Evolutionary conservation across 2,888 invertebrate genomes (phyloP).

Genomic region (Epsilonema sp.): DNA sequence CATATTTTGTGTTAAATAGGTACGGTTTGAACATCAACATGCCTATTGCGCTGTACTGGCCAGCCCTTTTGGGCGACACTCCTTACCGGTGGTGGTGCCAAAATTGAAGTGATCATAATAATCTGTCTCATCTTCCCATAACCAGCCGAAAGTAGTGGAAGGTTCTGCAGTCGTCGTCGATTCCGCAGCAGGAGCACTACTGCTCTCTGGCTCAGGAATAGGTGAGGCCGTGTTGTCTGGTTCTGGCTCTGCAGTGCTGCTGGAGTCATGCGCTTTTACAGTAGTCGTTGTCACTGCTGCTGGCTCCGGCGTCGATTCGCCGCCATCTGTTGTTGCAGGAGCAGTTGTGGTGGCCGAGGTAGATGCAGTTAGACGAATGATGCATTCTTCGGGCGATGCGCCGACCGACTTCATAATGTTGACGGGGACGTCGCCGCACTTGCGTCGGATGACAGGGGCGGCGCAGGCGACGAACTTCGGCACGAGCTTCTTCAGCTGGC

Average conservation of each 20-base stretch:
- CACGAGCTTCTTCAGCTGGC: neutral
- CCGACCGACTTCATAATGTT: neutral
- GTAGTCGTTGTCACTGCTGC: neutral
- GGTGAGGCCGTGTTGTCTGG: neutral
- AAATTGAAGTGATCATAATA: too few species aligned
- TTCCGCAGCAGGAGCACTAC: neutral
- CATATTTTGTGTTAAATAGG: neutral
- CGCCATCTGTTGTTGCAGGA: too few species aligned
- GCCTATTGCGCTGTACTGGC: too few species aligned
- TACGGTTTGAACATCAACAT: too few species aligned
- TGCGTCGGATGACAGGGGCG: neutral
- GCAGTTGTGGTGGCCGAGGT: too few species aligned
- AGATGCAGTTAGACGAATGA: neutral
- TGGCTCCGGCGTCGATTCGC: neutral
- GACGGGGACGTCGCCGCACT: neutral
- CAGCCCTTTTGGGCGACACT: too few species aligned
- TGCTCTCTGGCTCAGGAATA: neutral
- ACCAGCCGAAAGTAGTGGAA: too few species aligned
- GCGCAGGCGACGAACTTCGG: neutral
- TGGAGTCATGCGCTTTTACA: neutral
- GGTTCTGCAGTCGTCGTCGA: neutral
- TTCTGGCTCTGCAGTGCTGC: neutral
- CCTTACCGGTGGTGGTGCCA: too few species aligned
- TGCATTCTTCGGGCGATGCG: neutral
- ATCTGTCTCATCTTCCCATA: too few species aligned